Evolutionary conservation across 37 sponge, comb jelly and placozoan species (phyloP).

Genomic region (Haliclona indistincta): DNA sequence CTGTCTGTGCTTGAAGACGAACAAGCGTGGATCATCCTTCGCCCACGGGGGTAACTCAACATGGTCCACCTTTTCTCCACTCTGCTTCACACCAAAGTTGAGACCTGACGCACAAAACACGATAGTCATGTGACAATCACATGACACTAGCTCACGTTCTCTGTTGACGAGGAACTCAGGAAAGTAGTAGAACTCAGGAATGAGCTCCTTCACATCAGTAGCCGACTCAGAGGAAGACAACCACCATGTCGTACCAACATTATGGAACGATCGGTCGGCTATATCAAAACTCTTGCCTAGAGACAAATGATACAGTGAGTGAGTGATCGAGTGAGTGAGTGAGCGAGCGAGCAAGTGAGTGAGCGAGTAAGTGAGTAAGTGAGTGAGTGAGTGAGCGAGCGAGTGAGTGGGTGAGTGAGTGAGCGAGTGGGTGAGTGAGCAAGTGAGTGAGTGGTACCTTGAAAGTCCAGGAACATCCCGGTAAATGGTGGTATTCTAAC

Average conservation of each 20-base stretch:
- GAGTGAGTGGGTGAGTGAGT: too few species aligned
- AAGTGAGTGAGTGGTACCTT: constrained; percentile 58
- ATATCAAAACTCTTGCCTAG: constrained; percentile 89
- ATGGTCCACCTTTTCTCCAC: constrained; percentile 75
- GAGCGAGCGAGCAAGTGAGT: too few species aligned
- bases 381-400: too few species aligned
- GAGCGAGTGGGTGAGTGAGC: too few species aligned
- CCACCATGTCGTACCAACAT: constrained; percentile 89
- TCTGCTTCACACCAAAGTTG: constrained; percentile 91
- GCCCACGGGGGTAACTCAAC: constrained; percentile 97
- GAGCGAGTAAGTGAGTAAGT: too few species aligned
- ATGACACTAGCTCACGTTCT: constrained; percentile 56
- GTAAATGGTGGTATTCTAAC: constrained; percentile 97
- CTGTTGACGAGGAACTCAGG: constrained; percentile 93
- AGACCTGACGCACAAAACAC: constrained; percentile 44
- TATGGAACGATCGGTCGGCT: constrained; percentile 95
- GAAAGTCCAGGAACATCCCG: constrained; percentile 93
- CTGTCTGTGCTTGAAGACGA: constrained; percentile 92
- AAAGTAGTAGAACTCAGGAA: constrained; percentile 98
- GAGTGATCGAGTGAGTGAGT: too few species aligned
- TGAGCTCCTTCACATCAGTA: constrained; percentile 95
- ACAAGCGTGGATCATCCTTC: constrained; percentile 63
- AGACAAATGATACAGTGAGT: neutral
- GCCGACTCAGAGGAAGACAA: constrained; percentile 88
- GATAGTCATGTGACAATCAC: neutral